Base-by-base conservation (phyloP, 2,888 invertebrate genomes). In the Schizaphis graminum region DNA sequence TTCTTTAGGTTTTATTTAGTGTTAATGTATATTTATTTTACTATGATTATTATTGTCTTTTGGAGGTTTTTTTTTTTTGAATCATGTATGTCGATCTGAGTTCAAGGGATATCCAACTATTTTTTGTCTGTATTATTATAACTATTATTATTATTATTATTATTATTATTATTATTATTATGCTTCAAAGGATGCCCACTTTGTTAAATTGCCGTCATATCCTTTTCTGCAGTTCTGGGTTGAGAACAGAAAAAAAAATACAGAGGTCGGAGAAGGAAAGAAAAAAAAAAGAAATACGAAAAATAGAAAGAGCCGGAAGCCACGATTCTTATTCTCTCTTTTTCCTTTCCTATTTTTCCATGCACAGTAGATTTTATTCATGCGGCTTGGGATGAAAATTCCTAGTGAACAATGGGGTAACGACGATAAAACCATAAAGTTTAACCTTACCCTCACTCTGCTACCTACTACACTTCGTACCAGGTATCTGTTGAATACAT, bases 401-500 rank as follows among this genome's bases (percentile, higher is more conserved):
- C 89, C 85, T 87, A 86, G 24, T 41, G 94, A 90, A 94, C 94
- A 94, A 94, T 94, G 91, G 91, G 67, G 57, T 53, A 61, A 67
- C 86, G 91, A 86, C 67, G 90, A 90, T 90, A 94, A 94, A 90
- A 85, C 93, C 85, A 49, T 93, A 90, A 88, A 93, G 77, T 89
- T 77, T 77, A 77, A 77, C 41, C 56, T 91, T 35, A 13, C 57
- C 57, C 49, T 56, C 89, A 89, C 77, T 77, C 89, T 47, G 28
- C 44, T 61, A 57, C 44, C 87, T 41, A 89, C 92, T 56, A 77
- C 57, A 57, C 93, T 77, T 28, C 11, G 93, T 57, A 47, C 35
- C 89, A 85, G 93, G 93, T 93, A 67, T 93, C 89, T 93, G 89
- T 93, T 93, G 89, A 93, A 93, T 93, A 90, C 93, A 93, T 93